Conservation (phyloP, 2,113 vertebrate species). For the Sarotherodon lohbergeri region DNA sequence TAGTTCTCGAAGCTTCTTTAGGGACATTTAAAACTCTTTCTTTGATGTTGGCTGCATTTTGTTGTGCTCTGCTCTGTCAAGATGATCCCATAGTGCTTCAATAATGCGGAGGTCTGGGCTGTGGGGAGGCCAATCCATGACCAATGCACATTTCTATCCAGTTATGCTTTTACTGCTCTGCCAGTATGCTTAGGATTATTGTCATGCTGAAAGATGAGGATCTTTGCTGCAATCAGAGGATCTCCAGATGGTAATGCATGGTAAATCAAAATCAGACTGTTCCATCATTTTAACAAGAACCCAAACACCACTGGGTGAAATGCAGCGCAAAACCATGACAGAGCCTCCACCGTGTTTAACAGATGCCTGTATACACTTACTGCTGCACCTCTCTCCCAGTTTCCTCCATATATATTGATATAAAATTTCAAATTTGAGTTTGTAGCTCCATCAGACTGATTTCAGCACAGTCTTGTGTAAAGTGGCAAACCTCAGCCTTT, state of each 20-base stretch:
- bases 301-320: background rate
- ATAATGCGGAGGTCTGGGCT: too few species aligned
- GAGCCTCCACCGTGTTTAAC: background rate
- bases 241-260: background rate
- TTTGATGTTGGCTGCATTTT: too few species aligned
- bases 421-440: background rate
- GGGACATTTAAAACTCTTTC: too few species aligned
- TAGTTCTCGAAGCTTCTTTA: background rate
- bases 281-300: background rate
- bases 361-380: background rate
- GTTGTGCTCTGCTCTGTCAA: too few species aligned
- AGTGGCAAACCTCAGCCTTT: background rate
- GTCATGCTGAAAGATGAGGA: background rate
- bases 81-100: too few species aligned
- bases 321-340: background rate
- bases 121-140: too few species aligned
- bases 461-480: background rate
- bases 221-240: background rate
- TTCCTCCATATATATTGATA: background rate
- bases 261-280: background rate
- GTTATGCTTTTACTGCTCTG: background rate
- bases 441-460: background rate
- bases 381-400: background rate
- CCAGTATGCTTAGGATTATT: background rate
- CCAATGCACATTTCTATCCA: background rate